Conservation (phyloP, 2,113 vertebrate genomes). For the Pogona vitticeps region DNA sequence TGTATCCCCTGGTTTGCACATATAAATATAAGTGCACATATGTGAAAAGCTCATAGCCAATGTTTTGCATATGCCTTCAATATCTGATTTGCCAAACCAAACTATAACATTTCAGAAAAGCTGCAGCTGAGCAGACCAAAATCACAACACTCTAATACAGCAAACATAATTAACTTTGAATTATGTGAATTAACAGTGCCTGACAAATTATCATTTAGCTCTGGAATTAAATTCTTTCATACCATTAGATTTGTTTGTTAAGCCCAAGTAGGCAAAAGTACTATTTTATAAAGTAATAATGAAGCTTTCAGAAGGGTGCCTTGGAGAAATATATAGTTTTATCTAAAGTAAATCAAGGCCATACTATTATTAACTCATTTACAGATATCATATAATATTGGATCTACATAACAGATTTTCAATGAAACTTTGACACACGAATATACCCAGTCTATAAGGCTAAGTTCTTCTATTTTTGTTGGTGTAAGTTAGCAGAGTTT, state of each 20-base stretch:
- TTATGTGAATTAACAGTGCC: constrained; percentile 84
- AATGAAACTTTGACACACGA: constrained; percentile 45
- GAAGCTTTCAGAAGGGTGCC: constrained; percentile 69
- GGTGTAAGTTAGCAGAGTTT: no score
- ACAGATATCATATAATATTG: constrained; percentile 45
- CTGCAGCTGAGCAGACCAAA: constrained; percentile 78
- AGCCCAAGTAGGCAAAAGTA: constrained; percentile 81
- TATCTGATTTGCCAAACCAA: constrained; percentile 71
- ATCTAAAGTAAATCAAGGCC: constrained; percentile 72
- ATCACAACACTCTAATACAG: constrained; percentile 76
- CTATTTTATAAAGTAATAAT: constrained; percentile 81
- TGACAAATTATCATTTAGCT: constrained; percentile 86
- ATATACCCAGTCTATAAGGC: constrained; percentile 40
- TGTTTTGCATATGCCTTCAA: constrained; percentile 56
- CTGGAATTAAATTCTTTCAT: constrained; percentile 86
- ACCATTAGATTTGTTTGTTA: constrained; percentile 86
- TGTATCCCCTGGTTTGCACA: background rate
- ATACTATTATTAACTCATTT: constrained; percentile 71
- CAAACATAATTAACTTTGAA: constrained; percentile 87
- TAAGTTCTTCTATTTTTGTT: constrained; percentile 44
- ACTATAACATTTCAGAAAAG: constrained; percentile 77
- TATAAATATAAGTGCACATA: background rate
- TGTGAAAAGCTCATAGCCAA: background rate
- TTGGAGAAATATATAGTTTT: constrained; percentile 72
- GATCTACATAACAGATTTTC: constrained; percentile 55